Conservation (phyloP, 2,888 invertebrate species). For the Latrodectus hesperus region DNA sequence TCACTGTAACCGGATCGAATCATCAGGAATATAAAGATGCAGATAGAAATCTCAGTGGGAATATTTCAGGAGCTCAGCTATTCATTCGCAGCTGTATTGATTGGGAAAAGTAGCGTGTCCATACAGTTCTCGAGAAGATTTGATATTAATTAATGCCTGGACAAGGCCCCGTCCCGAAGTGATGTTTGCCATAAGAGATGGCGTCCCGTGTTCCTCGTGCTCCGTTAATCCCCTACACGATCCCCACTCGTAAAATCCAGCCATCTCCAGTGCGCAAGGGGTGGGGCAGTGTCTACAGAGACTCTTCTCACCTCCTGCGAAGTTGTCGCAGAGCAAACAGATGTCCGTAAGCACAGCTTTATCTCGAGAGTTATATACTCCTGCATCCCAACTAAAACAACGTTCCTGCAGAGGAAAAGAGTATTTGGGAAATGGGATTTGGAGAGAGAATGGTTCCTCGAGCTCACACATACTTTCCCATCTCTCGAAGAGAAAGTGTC, state of each 20-base stretch:
- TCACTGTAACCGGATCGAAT: too few species aligned
- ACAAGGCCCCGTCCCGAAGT: constrained; percentile 7
- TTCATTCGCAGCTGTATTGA: neutral
- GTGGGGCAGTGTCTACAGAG: constrained; percentile 23
- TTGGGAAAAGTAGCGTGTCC: neutral
- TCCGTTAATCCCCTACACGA: constrained; percentile 12
- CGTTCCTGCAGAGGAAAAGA: neutral
- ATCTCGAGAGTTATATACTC: neutral
- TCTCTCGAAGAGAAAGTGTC: too few species aligned
- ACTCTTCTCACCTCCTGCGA: neutral
- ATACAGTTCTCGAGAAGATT: constrained; percentile 13
- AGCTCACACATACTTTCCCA: too few species aligned
- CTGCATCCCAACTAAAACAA: neutral
- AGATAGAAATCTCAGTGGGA: neutral
- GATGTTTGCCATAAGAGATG: constrained; percentile 23
- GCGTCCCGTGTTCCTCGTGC: neutral
- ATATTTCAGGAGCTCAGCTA: neutral
- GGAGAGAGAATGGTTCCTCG: too few species aligned
- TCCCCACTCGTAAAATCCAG: constrained; percentile 38
- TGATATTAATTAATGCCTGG: constrained; percentile 55
- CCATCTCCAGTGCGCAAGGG: neutral
- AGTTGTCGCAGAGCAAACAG: constrained; percentile 38
- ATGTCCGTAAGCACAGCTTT: constrained; percentile 14
- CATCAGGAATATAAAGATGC: too few species aligned
- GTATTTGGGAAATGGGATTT: neutral